phyloP scores from a whole-genome alignment of 2,113 vertebrate species.

The Natator depressus region DNA sequence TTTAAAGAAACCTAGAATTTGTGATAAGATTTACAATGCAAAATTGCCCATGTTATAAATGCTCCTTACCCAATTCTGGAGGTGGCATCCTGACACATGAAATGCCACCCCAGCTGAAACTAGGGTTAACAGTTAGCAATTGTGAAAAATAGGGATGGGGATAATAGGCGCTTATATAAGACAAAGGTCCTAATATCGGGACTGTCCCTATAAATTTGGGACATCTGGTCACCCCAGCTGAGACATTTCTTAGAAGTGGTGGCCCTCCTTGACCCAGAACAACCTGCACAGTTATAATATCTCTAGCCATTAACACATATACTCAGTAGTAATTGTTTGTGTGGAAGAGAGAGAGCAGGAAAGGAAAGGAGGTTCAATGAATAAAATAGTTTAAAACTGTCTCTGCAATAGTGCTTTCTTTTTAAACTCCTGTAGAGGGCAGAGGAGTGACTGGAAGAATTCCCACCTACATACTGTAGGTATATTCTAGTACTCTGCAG shows the following conservation, averaged over 20 bases:
- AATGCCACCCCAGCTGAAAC: not conserved
- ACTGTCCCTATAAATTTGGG: too few species aligned
- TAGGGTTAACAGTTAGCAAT: not conserved
- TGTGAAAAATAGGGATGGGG: too few species aligned
- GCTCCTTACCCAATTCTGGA: not conserved
- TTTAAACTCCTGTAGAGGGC: not conserved
- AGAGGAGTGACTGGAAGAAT: not conserved
- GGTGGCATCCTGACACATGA: not conserved
- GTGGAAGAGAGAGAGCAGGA: not conserved
- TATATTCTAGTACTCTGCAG: not conserved
- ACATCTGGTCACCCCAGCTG: not conserved
- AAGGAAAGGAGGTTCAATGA: not conserved
- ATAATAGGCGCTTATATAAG: too few species aligned
- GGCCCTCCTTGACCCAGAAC: not conserved
- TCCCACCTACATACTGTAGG: not conserved
- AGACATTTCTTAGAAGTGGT: not conserved
- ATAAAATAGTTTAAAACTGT: not conserved
- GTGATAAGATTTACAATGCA: not conserved
- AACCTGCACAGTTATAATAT: fast-evolving
- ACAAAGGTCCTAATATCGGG: too few species aligned
- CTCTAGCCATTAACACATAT: not conserved
- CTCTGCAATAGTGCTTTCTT: not conserved
- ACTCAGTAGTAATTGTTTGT: not conserved
- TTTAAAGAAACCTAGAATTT: not conserved
- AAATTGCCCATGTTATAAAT: not conserved